phyloP scores from a whole-genome alignment of 2,797 vertebrate species.

The Acrocephalus scirpaceus region DNA sequence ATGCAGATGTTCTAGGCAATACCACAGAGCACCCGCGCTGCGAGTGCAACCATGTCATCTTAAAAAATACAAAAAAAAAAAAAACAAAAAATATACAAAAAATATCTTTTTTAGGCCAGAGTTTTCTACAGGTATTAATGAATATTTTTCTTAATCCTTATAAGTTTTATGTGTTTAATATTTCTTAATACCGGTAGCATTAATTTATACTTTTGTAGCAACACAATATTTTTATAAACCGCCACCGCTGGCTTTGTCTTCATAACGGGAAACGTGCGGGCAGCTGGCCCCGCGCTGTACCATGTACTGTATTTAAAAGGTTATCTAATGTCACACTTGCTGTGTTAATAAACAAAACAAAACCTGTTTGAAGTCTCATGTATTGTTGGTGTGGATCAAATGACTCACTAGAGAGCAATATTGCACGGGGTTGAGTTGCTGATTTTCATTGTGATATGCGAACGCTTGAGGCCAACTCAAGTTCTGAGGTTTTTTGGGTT shows the following conservation, averaged over 20 bases:
- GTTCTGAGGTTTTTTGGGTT: conserved; percentile 35
- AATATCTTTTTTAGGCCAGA: conserved; percentile 86
- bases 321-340: conserved; percentile 96
- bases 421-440: conserved; percentile 76
- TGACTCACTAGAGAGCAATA: conserved; percentile 67
- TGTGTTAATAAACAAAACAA: conserved; percentile 88
- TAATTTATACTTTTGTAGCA: conserved; percentile 99
- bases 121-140: conserved; percentile 92
- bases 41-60: conserved; percentile 79
- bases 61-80: conserved; percentile 67
- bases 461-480: conserved; percentile 73
- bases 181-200: conserved; percentile 96
- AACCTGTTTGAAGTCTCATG: conserved; percentile 70
- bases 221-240: conserved; percentile 99
- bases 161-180: conserved; percentile 93
- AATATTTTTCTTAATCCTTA: conserved; percentile 90
- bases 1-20: conserved; percentile 80
- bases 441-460: conserved; percentile 69
- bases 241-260: conserved; percentile 87
- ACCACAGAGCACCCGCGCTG: conserved; percentile 68
- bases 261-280: conserved; percentile 79
- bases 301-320: conserved; percentile 91
- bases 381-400: conserved; percentile 59
- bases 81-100: conserved; percentile 77
- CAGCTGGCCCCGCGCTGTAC: conserved; percentile 83